Conservation (phyloP, 1,140 invertebrate genomes). For the Hetaerina americana region DNA sequence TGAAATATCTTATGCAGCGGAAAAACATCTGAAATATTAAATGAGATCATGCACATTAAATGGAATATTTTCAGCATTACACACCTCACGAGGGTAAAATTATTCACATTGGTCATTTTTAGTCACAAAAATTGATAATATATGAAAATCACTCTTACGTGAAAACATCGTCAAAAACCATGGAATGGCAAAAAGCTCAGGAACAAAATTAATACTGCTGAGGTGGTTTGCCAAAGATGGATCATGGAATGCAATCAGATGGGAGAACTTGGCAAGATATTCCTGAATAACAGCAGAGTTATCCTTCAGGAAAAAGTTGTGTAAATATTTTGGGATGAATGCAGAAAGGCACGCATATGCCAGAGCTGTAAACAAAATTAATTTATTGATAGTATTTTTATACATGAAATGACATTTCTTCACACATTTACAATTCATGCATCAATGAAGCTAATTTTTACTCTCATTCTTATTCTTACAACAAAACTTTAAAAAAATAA, state of each 20-base stretch:
- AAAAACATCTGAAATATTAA: slow-evolving; percentile 67
- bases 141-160: slow-evolving; percentile 52
- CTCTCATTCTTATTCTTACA: too few species aligned
- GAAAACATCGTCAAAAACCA: slow-evolving; percentile 99
- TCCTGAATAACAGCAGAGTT: slow-evolving; percentile 95
- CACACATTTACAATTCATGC: too few species aligned
- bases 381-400: too few species aligned
- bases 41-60: not conserved
- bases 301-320: slow-evolving; percentile 98
- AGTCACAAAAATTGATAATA: slow-evolving; percentile 11
- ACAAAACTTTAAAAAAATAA: too few species aligned
- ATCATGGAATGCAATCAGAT: slow-evolving; percentile 92
- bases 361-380: slow-evolving; percentile 55
- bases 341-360: slow-evolving; percentile 87
- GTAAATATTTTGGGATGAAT: slow-evolving; percentile 93
- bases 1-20: slow-evolving; percentile 97
- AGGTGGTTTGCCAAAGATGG: slow-evolving; percentile 84
- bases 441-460: too few species aligned
- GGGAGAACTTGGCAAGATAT: slow-evolving; percentile 93
- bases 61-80: too few species aligned
- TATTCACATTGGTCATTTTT: too few species aligned
- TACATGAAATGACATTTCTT: too few species aligned
- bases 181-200: slow-evolving; percentile 97
- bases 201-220: slow-evolving; percentile 85
- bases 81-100: too few species aligned